These are phyloP conservation scores for Drosophila kohkoa DNA, from an alignment of 1,140 invertebrate species.

Conservation along the genomic window DNA sequence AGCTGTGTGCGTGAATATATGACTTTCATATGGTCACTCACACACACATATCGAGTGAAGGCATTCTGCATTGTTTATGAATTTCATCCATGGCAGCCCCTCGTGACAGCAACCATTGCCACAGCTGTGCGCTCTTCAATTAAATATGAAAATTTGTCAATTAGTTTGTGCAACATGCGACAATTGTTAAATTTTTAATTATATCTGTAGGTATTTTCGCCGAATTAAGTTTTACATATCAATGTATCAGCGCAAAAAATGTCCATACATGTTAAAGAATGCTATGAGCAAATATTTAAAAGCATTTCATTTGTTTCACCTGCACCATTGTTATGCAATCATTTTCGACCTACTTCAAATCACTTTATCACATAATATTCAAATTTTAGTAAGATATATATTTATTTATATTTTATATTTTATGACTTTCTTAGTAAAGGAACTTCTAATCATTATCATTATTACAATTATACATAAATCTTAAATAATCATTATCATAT, in stretches of 20 bases:
- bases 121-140: conserved; percentile 78
- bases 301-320: neutral
- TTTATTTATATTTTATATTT: too few relatives aligned
- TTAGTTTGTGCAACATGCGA: conserved; percentile 83
- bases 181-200: conserved; percentile 82
- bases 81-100: conserved; percentile 63
- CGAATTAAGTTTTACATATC: conserved; percentile 48
- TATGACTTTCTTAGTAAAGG: too few relatives aligned
- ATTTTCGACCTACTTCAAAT: too few relatives aligned
- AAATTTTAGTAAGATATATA: too few relatives aligned
- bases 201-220: conserved; percentile 50
- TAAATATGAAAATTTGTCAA: conserved; percentile 84
- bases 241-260: neutral
- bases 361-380: too few relatives aligned
- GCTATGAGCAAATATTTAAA: neutral
- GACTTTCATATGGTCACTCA: conserved; percentile 41
- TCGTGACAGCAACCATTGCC: conserved; percentile 62
- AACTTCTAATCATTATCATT: too few relatives aligned
- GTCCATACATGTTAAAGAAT: neutral
- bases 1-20: conserved; percentile 68
- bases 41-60: conserved; percentile 19
- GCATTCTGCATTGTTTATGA: conserved; percentile 73
- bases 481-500: too few relatives aligned
- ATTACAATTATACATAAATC: too few relatives aligned
- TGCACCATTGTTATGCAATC: too few relatives aligned